These are phyloP conservation scores for Dione juno DNA, from an alignment of 2,888 invertebrate genomes.

Conservation along the genomic window DNA sequence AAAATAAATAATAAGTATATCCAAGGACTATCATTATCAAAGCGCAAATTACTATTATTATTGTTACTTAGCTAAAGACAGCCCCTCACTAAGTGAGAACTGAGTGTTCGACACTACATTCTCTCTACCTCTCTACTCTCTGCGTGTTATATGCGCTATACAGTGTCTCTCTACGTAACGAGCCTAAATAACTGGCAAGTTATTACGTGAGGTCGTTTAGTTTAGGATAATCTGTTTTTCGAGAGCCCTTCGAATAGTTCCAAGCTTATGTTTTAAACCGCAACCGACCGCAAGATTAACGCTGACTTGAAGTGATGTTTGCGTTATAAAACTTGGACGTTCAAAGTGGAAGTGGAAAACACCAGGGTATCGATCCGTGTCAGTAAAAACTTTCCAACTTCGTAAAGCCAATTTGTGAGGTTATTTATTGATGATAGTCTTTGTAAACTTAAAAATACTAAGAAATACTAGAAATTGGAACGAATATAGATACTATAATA, in stretches of 20 bases:
- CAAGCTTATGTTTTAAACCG: constrained; percentile 10
- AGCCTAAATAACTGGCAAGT: background rate
- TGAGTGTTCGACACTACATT: no score
- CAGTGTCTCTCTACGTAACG: no score
- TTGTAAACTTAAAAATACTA: background rate
- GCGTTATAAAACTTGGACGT: constrained; percentile 27
- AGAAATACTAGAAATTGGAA: background rate
- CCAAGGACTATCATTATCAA: no score
- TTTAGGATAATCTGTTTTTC: constrained; percentile 11
- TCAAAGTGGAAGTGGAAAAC: constrained; percentile 23
- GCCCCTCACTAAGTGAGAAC: no score
- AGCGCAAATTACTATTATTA: no score
- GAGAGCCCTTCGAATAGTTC: background rate
- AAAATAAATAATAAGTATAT: no score
- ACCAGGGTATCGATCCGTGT: constrained; percentile 11
- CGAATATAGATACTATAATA: no score
- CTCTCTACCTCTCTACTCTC: no score
- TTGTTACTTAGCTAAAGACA: no score
- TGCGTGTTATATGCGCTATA: no score
- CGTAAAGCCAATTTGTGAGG: background rate
- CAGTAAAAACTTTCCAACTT: constrained; percentile 20
- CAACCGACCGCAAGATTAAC: constrained; percentile 13
- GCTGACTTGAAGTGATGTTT: constrained; percentile 23
- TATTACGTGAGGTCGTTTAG: background rate
- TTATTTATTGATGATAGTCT: background rate